A percentile compares a stretch with the other conserved stretches of the same genome.
phyloP scores from a whole-genome alignment of 2,113 vertebrate genomes.

The Pongo pygmaeus region DNA sequence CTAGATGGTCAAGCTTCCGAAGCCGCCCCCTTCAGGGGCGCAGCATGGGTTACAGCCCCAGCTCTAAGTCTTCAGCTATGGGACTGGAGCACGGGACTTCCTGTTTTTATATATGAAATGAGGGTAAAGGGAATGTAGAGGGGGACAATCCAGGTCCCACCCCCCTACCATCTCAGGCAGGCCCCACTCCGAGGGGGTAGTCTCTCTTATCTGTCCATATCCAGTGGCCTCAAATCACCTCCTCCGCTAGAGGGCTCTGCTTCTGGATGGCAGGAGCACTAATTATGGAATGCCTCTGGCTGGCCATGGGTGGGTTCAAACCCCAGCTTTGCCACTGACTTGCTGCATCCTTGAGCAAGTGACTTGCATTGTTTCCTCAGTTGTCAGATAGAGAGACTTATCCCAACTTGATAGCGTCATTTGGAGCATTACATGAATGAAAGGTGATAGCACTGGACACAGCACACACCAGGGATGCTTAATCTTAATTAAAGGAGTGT shows the following conservation, averaged over 20 bases:
- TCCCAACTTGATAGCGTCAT: not conserved
- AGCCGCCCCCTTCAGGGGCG: not conserved
- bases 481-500: slow-evolving; percentile 33
- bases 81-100: not conserved
- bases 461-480: not conserved
- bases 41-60: not conserved
- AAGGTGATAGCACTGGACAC: not conserved
- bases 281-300: not conserved
- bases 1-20: not conserved
- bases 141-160: not conserved
- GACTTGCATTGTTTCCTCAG: slow-evolving; percentile 26
- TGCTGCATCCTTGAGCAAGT: slow-evolving; percentile 30
- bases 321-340: slow-evolving; percentile 38
- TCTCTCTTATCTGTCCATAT: not conserved
- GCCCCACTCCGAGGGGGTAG: not conserved
- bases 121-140: not conserved
- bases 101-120: not conserved
- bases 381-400: not conserved
- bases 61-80: not conserved
- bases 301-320: not conserved
- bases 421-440: not conserved
- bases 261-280: not conserved
- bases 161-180: not conserved
- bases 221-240: not conserved
- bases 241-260: not conserved